Conservation (phyloP, 2,113 vertebrate species). For the Taurulus bubalis region DNA sequence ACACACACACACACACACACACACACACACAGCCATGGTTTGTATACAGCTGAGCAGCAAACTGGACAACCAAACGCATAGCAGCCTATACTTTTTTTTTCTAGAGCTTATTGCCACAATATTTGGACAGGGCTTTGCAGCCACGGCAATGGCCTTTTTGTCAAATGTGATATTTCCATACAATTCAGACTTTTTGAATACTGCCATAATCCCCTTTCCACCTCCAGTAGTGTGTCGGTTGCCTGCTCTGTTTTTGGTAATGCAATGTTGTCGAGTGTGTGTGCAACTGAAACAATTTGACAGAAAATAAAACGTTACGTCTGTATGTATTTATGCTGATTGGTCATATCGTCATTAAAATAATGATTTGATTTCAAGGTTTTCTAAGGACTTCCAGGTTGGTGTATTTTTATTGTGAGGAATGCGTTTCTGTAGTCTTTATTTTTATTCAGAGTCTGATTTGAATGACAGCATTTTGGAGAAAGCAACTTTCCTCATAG, state of each 20-base stretch:
- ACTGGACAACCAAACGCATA: not conserved
- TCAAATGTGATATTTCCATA: not conserved
- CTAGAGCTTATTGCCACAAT: not conserved
- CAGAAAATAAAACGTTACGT: constrained; percentile 20
- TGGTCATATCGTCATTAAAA: not conserved
- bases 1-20: no score
- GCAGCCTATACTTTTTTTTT: not conserved
- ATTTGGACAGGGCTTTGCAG: not conserved
- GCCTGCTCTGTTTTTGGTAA: not conserved
- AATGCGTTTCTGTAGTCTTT: not conserved
- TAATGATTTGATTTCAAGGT: not conserved
- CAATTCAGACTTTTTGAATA: constrained; percentile 11
- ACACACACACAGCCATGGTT: not conserved
- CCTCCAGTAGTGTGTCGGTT: constrained; percentile 7
- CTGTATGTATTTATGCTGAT: not conserved
- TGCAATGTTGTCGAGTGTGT: not conserved
- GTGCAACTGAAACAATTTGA: not conserved
- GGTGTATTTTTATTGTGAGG: not conserved
- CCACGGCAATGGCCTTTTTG: not conserved
- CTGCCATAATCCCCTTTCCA: not conserved
- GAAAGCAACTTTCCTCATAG: not conserved
- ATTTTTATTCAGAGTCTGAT: not conserved
- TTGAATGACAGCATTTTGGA: not conserved
- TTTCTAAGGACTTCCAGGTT: not conserved
- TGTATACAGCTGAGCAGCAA: not conserved